A percentile compares a stretch with the other conserved stretches of the same genome.
Evolutionary conservation across 2,113 vertebrate species (phyloP).

Genomic region (Chamaetylas fuelleborni): DNA sequence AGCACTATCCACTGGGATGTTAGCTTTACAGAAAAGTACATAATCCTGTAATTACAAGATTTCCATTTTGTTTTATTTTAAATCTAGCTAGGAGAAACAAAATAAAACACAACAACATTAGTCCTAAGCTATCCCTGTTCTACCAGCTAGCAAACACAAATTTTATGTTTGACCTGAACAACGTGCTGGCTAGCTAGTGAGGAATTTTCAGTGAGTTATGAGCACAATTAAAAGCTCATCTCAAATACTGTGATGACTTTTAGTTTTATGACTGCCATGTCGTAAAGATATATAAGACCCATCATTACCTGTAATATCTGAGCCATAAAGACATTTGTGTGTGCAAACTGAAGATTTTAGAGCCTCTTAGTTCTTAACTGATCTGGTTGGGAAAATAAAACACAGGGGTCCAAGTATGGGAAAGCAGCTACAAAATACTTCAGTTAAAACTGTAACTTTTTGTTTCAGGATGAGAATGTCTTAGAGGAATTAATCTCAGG

Average conservation of each 20-base stretch:
- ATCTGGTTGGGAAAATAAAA: not conserved
- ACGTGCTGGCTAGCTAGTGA: not conserved
- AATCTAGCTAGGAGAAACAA: not conserved
- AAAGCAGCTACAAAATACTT: not conserved
- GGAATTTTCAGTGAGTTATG: constrained; percentile 9
- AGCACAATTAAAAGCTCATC: constrained; percentile 19
- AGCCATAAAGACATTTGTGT: not conserved
- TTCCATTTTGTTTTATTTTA: not conserved
- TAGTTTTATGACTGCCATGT: not conserved
- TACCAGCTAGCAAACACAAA: not conserved
- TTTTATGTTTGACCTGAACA: constrained; percentile 4
- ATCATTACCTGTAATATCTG: constrained; percentile 3
- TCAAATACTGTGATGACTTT: not conserved
- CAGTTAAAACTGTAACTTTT: not conserved
- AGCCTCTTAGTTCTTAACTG: not conserved
- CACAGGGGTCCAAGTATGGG: rapidly evolving
- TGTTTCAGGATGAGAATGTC: not conserved
- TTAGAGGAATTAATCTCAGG: not conserved
- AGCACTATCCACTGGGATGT: not conserved
- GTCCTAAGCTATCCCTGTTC: not conserved
- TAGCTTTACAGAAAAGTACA: not conserved
- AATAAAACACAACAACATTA: not conserved
- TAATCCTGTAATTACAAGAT: not conserved
- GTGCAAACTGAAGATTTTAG: not conserved
- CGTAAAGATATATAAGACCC: not conserved